phyloP scores from a whole-genome alignment of 2,888 invertebrate species.

The Drosophila rubida region DNA sequence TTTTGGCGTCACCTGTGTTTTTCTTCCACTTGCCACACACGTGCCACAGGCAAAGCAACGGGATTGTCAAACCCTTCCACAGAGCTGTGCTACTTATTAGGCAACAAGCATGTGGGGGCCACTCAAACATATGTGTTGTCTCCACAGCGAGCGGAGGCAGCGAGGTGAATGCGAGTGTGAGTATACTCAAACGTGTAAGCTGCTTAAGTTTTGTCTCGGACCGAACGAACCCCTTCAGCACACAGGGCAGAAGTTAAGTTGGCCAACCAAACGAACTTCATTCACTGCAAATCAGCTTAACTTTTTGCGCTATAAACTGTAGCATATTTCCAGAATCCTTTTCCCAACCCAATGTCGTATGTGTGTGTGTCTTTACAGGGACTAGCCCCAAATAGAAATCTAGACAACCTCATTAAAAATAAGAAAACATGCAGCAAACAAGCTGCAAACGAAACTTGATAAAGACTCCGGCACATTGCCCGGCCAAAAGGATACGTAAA shows the following conservation, averaged over 20 bases:
- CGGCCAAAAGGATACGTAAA: slow-evolving; percentile 40
- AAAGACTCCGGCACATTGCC: slow-evolving; percentile 38
- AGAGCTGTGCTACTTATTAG: slow-evolving; percentile 46
- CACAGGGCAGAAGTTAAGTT: slow-evolving; percentile 69
- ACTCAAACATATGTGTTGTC: slow-evolving; percentile 57
- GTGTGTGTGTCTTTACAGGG: slow-evolving; percentile 26
- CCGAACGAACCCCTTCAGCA: slow-evolving; percentile 20
- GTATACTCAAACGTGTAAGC: slow-evolving; percentile 62
- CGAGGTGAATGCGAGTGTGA: background rate
- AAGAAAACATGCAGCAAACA: slow-evolving; percentile 54
- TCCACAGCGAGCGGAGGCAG: background rate
- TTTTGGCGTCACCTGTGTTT: slow-evolving; percentile 61
- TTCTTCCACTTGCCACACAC: slow-evolving; percentile 41
- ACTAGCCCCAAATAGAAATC: slow-evolving; percentile 43
- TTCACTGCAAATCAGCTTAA: slow-evolving; percentile 70
- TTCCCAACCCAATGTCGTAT: background rate
- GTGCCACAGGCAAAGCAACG: slow-evolving; percentile 31
- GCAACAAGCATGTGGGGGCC: slow-evolving; percentile 23
- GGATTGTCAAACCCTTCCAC: slow-evolving; percentile 34
- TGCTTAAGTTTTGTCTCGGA: slow-evolving; percentile 66
- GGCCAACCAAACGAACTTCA: slow-evolving; percentile 58
- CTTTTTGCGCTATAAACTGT: slow-evolving; percentile 66
- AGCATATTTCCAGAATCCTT: slow-evolving; percentile 56
- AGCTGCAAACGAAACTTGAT: slow-evolving; percentile 55
- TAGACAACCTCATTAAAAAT: slow-evolving; percentile 67